phyloP scores from a whole-genome alignment of 2,888 invertebrate species.

The Lydus trimaculatus region DNA sequence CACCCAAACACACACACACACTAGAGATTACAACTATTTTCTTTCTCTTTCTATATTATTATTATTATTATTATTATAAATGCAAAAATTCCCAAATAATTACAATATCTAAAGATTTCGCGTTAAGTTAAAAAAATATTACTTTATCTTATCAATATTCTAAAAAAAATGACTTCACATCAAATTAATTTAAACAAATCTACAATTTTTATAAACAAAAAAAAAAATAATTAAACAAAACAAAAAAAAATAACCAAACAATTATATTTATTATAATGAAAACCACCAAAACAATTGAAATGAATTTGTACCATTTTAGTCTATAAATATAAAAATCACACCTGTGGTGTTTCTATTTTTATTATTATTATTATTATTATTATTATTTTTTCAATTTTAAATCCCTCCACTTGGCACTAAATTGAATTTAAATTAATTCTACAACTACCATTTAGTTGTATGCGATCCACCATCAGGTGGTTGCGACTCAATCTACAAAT shows the following conservation, averaged over 20 bases:
- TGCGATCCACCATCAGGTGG: constrained; percentile 42
- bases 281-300: background rate
- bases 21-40: background rate
- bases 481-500: constrained; percentile 13
- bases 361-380: background rate
- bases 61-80: no score
- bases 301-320: constrained; percentile 3
- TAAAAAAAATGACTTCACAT: background rate
- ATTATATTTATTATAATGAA: no score
- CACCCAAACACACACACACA: no score
- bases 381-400: background rate
- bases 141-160: background rate
- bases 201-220: background rate
- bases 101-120: background rate
- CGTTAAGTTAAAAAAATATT: background rate
- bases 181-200: background rate
- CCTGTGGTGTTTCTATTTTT: constrained; percentile 24
- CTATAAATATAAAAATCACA: background rate
- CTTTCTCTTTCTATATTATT: background rate
- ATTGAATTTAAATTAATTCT: constrained; percentile 16
- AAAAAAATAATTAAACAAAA: background rate
- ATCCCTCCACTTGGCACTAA: constrained; percentile 36
- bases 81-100: background rate
- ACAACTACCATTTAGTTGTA: constrained; percentile 44
- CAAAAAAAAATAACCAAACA: background rate